Evolutionary conservation across 1,140 invertebrate genomes (phyloP), one percentile per base, ranked within the genome.

Genomic region (Pantala flavescens): DNA sequence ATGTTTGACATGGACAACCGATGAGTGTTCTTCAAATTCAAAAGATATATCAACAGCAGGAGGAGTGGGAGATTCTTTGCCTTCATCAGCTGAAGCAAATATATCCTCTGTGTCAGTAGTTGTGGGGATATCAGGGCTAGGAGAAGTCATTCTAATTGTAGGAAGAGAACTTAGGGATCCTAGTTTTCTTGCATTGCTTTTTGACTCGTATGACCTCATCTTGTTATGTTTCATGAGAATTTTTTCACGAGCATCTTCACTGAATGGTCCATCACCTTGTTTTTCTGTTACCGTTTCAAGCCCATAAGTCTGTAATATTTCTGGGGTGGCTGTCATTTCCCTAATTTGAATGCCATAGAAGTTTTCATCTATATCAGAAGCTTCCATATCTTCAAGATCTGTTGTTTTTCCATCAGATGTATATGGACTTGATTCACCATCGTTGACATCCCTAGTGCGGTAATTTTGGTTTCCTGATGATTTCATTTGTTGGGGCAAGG

Each of bases 61-160:
- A 23, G 76, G 78, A 73, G 77, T 77, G 9, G 77, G 36, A 43
- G 75, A 73, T 42, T 74, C 73, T 12, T 75, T 73, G 71, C 83
- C 84, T 74, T 86, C 86, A 28, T 85, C 84, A 73, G 82, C 83
- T 9, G 86, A 87, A 11, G 81, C 81, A 71, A 82, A 80, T 23
- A 87, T 76, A 72, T 87, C 85, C 80, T 88, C 87, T 12, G 82
- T 80, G 76, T 87, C 86, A 3, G 86, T 87, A 16, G 80, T 63
- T 24, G n/a, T 24, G 72, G 23, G 24, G 24, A 75, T 75, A 24
- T 78, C 78, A 16, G 77, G 78, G 71, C 72, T 77, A 10, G 78
- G 76, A 14, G 74, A 74, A 2, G 75, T 49, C 73, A 71, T n/a
- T 24, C 24, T 23, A 9, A 73, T 76, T 16, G 28, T 55, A 16